phyloP scores from a whole-genome alignment of 2,113 vertebrate genomes.

The Brachyhypopomus gauderio region DNA sequence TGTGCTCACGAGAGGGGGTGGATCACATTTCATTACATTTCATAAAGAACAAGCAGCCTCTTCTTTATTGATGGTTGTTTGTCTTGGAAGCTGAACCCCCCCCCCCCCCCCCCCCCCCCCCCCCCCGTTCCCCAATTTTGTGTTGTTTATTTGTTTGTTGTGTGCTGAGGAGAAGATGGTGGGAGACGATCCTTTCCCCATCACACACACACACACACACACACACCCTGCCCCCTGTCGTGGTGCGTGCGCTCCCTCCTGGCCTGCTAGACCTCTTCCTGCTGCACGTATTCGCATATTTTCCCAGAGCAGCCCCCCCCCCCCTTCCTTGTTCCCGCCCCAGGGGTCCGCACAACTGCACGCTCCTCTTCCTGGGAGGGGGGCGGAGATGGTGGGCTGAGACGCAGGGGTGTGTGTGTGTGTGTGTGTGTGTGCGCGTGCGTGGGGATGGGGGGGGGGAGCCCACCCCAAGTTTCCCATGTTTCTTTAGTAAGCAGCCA shows the following conservation, averaged over 20 bases:
- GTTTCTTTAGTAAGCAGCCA: slow-evolving; percentile 49
- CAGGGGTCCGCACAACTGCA: slow-evolving; percentile 37
- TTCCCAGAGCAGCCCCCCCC: slow-evolving; percentile 67
- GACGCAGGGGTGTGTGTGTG: too few species aligned
- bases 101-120: slow-evolving; percentile 38
- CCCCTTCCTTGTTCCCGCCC: slow-evolving; percentile 37
- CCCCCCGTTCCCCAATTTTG: slow-evolving; percentile 63
- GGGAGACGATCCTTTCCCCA: slow-evolving; percentile 55
- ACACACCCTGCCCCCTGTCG: slow-evolving; percentile 35
- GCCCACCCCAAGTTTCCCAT: slow-evolving; percentile 12
- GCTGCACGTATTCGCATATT: slow-evolving; percentile 71
- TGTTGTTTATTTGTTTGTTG: slow-evolving; percentile 72
- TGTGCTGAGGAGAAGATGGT: slow-evolving; percentile 51
- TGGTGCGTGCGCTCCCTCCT: slow-evolving; percentile 44
- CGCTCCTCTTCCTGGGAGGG: slow-evolving; percentile 35
- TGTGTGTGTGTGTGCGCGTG: too few species aligned
- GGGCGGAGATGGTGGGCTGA: neutral
- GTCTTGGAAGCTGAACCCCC: slow-evolving; percentile 57
- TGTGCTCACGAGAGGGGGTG: neutral
- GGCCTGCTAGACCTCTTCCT: slow-evolving; percentile 68
- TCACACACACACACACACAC: slow-evolving; percentile 43
- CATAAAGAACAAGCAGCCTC: slow-evolving; percentile 34
- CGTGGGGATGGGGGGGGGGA: neutral
- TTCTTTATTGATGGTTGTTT: slow-evolving; percentile 62
- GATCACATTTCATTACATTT: slow-evolving; percentile 45